Evolutionary conservation across 1,140 invertebrate genomes (phyloP).

Genomic region (Pseudomyrmex flavicornis): DNA sequence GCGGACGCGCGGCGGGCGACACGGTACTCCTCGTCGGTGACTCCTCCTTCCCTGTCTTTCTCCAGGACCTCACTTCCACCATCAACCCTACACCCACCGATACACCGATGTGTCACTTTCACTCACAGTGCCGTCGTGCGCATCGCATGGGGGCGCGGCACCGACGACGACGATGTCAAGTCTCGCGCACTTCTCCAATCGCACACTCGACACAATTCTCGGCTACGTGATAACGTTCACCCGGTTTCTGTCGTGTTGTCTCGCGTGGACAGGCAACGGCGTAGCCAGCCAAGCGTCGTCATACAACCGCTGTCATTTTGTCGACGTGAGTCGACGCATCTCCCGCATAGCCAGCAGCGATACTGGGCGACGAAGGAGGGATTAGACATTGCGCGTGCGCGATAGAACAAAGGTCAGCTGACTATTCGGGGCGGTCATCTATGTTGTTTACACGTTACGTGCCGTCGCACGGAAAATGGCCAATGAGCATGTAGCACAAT

Average conservation of each 20-base stretch:
- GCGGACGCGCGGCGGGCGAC: background rate
- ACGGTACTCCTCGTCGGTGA: constrained; percentile 55
- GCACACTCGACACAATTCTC: constrained; percentile 17
- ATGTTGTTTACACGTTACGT: no score
- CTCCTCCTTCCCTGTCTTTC: background rate
- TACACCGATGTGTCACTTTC: no score
- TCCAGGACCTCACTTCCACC: background rate
- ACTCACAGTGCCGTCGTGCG: constrained; percentile 60
- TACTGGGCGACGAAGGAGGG: no score
- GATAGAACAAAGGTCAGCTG: no score
- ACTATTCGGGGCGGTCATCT: no score
- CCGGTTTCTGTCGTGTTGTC: background rate
- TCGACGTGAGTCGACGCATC: constrained; percentile 33
- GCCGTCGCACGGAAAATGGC: no score
- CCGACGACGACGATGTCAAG: constrained; percentile 10
- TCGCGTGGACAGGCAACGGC: constrained; percentile 10
- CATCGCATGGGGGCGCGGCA: constrained; percentile 70
- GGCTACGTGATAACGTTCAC: constrained; percentile 3
- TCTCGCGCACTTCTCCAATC: background rate
- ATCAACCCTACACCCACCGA: background rate
- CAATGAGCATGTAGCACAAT: no score
- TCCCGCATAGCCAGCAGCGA: no score
- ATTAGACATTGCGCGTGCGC: no score
- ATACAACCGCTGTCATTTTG: constrained; percentile 75
- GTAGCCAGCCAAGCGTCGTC: constrained; percentile 57